A percentile compares a stretch with the other conserved stretches of the same genome.
phyloP scores from a whole-genome alignment of 2,113 vertebrate species.

The Esox niger region DNA sequence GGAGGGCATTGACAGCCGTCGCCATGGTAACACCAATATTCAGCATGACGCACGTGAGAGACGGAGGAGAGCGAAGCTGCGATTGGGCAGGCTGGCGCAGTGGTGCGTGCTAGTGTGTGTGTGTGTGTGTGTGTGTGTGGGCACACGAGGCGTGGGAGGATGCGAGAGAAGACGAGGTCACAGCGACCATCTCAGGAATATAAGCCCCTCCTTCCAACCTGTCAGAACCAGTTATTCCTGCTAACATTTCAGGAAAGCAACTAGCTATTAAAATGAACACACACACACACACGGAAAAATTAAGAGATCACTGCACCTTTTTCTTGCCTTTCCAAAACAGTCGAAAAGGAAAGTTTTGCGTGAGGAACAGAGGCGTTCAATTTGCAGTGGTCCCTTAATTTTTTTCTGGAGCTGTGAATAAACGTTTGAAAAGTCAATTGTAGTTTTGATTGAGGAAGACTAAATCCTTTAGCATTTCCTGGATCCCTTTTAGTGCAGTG shows the following conservation, averaged over 20 bases:
- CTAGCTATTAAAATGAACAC: no score
- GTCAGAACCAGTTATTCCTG: conserved; percentile 44
- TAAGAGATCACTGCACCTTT: no score
- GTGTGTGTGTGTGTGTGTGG: no score
- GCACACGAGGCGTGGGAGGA: conserved; percentile 15
- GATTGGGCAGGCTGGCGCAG: conserved; percentile 50
- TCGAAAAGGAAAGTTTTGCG: no score
- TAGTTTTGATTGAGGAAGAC: neutral
- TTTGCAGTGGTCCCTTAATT: no score
- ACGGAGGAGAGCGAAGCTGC: conserved; percentile 32
- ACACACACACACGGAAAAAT: no score
- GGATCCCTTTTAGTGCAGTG: neutral
- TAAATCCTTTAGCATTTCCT: neutral
- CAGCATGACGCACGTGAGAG: conserved; percentile 64
- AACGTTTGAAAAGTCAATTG: no score
- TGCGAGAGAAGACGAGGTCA: conserved; percentile 35
- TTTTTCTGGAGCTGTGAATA: no score
- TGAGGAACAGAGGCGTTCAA: no score
- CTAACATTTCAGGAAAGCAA: conserved; percentile 36
- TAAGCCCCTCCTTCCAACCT: conserved; percentile 5
- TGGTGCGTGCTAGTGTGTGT: no score
- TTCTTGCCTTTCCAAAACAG: no score
- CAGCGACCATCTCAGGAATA: conserved; percentile 5
- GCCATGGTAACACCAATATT: conserved; percentile 64
- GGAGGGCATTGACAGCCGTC: conserved; percentile 56